Evolutionary conservation across 1,140 invertebrate genomes (phyloP), one percentile per base, ranked within the genome.

Genomic region (Chlorops oryzae): DNA sequence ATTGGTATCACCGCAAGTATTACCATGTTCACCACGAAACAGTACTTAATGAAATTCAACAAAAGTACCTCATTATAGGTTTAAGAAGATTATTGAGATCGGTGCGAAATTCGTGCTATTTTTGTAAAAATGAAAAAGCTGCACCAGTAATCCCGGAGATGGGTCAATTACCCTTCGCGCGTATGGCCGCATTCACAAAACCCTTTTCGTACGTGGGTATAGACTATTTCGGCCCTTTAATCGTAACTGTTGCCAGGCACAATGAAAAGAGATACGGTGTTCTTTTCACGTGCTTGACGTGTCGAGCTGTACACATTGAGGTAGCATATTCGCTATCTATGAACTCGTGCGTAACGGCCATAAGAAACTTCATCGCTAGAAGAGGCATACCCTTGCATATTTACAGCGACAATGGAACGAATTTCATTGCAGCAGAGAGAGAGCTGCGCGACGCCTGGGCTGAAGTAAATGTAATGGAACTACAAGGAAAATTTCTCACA

Each of bases 341-440:
- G 4, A 49, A 48, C n/a, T 55, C 55, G 9, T 47, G 43, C 9
- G 54, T 57, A n/a, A 53, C 58, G 43, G 47, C 43, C 0, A 6
- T 59, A 5, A 21, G 49, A 48, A 28, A 58, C 15, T 55, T 61
- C 47, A 47, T 52, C 28, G 59, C 61, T 9, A 23, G 24, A 0
- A 44, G 46, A 5, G 55, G n/a, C n/a, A n/a, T n/a, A n/a, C n/a
- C n/a, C n/a, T 9, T 7, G 23, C 32, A 9, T 6, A 7, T 76
- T 1, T 65, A 59, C 43, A 54, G 49, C 15, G 74, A 75, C 53
- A 65, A 65, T 50, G 72, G 61, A 0, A 68, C 64, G 1, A 74
- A 66, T 50, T 73, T 74, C 44, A 38, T 58, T 5, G 61, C 62
- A 5, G 63, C 62, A 20, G 54, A 63, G 39, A 44, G 47, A 1